Evolutionary conservation across 2,113 vertebrate species (phyloP).

Genomic region (Calyptommatus sinebrachiatus): DNA sequence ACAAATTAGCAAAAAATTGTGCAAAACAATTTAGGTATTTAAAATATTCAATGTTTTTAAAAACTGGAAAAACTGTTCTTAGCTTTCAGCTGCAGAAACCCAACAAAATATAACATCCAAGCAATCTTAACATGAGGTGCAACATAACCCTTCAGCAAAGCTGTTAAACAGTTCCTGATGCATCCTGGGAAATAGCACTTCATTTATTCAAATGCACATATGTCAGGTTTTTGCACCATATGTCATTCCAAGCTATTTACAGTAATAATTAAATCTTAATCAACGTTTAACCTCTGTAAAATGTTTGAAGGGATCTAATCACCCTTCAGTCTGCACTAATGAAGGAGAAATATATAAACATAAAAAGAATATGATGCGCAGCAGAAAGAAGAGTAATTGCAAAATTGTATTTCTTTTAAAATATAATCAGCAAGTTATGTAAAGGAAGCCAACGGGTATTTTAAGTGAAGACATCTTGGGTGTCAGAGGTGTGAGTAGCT

Average conservation of each 20-base stretch:
- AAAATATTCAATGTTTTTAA: slow-evolving; percentile 88
- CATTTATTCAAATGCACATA: slow-evolving; percentile 94
- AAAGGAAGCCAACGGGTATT: slow-evolving; percentile 82
- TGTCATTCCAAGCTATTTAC: slow-evolving; percentile 95
- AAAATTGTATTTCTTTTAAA: slow-evolving; percentile 84
- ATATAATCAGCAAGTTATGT: slow-evolving; percentile 84
- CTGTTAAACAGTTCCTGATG: slow-evolving; percentile 84
- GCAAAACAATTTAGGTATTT: slow-evolving; percentile 87
- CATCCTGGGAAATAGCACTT: slow-evolving; percentile 89
- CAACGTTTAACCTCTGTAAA: slow-evolving; percentile 93
- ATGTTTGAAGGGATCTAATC: slow-evolving; percentile 89
- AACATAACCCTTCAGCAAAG: slow-evolving; percentile 87
- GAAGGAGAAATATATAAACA: slow-evolving; percentile 90
- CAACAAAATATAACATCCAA: slow-evolving; percentile 87
- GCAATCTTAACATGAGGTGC: slow-evolving; percentile 86
- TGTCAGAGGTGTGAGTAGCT: slow-evolving; percentile 87
- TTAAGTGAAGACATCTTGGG: slow-evolving; percentile 86
- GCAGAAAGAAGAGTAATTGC: slow-evolving; percentile 83
- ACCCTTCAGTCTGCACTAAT: slow-evolving; percentile 89
- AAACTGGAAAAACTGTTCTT: slow-evolving; percentile 84
- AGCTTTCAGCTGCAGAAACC: slow-evolving; percentile 85
- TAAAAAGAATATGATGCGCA: slow-evolving; percentile 84
- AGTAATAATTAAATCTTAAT: slow-evolving; percentile 98
- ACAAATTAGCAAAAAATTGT: slow-evolving; percentile 86
- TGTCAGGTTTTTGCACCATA: slow-evolving; percentile 94